Evolutionary conservation across 2,113 vertebrate species (phyloP).

Genomic region (Irena cyanogastra): DNA sequence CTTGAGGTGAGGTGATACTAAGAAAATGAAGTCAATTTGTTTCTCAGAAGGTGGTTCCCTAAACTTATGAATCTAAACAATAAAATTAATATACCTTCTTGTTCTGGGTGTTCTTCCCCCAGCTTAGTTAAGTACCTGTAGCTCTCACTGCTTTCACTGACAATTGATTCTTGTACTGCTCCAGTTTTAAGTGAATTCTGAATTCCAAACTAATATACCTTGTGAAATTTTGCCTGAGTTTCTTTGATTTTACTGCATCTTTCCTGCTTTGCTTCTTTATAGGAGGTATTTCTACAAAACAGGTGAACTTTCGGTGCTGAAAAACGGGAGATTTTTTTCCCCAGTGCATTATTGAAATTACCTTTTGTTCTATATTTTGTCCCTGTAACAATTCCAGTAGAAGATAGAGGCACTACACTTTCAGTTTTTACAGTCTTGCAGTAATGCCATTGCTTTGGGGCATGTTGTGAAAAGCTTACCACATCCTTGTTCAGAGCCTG

Average conservation of each 20-base stretch:
- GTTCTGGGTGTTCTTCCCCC: background rate
- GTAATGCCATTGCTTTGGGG: background rate
- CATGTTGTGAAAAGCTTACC: slow-evolving; percentile 15
- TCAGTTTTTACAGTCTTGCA: background rate
- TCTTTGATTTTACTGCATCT: background rate
- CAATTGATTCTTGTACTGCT: background rate
- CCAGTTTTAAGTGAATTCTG: background rate
- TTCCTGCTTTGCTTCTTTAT: background rate
- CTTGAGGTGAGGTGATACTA: background rate
- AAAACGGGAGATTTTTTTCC: background rate
- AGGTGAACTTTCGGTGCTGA: background rate
- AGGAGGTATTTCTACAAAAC: background rate
- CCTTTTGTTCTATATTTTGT: background rate
- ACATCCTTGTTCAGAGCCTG: slow-evolving; percentile 19
- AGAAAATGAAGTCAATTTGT: background rate
- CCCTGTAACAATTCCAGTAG: background rate
- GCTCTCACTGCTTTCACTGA: background rate
- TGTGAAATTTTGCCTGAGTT: background rate
- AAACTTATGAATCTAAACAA: background rate
- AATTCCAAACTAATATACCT: background rate
- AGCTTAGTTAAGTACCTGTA: background rate
- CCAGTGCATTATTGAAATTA: background rate
- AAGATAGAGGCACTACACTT: background rate
- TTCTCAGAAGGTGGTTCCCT: background rate
- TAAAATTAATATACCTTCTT: background rate